Conservation (phyloP, 2,888 invertebrate species). For the Hetaerina titia region DNA sequence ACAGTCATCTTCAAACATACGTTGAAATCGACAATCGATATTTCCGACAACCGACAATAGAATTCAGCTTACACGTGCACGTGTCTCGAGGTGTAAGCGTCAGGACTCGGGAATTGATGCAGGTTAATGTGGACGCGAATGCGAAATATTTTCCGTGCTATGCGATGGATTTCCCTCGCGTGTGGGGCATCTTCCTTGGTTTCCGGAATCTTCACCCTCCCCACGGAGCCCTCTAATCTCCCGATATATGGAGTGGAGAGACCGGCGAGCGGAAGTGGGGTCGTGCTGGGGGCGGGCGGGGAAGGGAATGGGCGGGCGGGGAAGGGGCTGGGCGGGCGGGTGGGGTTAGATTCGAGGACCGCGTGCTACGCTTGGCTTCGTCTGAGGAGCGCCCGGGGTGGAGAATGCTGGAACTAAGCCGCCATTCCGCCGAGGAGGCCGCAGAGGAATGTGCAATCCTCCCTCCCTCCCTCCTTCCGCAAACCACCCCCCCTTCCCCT, state of each 20-base stretch:
- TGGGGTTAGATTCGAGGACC: neutral
- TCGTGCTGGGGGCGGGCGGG: neutral
- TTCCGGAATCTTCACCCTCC: neutral
- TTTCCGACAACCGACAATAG: no score
- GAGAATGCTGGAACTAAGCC: constrained; percentile 61
- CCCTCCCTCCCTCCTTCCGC: neutral
- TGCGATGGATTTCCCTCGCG: neutral
- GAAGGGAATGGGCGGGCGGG: neutral
- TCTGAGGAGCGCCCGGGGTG: constrained; percentile 52
- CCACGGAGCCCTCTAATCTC: neutral
- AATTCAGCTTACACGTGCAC: no score
- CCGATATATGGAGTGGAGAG: constrained; percentile 16
- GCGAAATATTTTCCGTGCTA: neutral
- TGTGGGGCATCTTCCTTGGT: neutral
- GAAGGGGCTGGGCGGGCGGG: neutral
- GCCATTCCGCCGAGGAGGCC: constrained; percentile 42
- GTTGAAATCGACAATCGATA: no score
- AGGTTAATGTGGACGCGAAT: no score
- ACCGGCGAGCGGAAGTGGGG: neutral
- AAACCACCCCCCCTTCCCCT: neutral
- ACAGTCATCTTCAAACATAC: no score
- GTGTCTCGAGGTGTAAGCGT: no score
- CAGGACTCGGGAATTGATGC: no score
- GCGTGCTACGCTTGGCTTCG: constrained; percentile 48
- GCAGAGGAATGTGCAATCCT: constrained; percentile 57